A percentile compares a stretch with the other conserved stretches of the same genome.
These are phyloP conservation scores for Phylloscopus trochilus DNA, from an alignment of 2,113 vertebrate species.

Conservation along the genomic window DNA sequence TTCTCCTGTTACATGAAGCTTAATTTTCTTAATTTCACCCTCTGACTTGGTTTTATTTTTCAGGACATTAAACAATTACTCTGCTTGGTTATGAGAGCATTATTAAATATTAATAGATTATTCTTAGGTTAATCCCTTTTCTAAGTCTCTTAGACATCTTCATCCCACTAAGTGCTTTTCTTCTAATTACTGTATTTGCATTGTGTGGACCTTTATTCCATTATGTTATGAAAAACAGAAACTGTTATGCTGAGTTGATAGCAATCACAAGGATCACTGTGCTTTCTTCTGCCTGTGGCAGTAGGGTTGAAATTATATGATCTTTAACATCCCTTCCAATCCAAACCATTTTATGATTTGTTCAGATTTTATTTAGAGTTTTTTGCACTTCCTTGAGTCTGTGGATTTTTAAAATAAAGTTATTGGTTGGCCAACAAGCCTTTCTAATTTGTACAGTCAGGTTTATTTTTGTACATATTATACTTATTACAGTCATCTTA, in stretches of 20 bases:
- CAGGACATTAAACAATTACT: not conserved
- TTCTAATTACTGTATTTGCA: not conserved
- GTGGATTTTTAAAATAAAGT: not conserved
- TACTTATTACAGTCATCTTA: not conserved
- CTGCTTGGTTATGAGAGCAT: not conserved
- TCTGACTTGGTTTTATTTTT: not conserved
- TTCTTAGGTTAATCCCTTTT: not conserved
- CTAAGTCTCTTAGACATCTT: not conserved
- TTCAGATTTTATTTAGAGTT: not conserved
- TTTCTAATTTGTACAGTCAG: not conserved
- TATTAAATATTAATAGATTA: not conserved
- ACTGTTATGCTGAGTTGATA: not conserved
- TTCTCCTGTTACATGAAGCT: not conserved
- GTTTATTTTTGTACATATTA: not conserved
- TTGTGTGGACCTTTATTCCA: not conserved
- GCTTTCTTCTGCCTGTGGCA: not conserved
- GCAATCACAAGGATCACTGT: not conserved
- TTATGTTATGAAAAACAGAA: not conserved
- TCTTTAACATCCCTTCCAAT: not conserved
- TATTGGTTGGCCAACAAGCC: not conserved
- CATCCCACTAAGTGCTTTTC: not conserved
- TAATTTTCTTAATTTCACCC: not conserved
- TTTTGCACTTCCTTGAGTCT: not conserved
- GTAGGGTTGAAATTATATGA: not conserved
- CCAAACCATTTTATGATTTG: not conserved